Base-by-base conservation (phyloP, 2,797 vertebrate genomes). In the Hydrocynus forskahlii region DNA sequence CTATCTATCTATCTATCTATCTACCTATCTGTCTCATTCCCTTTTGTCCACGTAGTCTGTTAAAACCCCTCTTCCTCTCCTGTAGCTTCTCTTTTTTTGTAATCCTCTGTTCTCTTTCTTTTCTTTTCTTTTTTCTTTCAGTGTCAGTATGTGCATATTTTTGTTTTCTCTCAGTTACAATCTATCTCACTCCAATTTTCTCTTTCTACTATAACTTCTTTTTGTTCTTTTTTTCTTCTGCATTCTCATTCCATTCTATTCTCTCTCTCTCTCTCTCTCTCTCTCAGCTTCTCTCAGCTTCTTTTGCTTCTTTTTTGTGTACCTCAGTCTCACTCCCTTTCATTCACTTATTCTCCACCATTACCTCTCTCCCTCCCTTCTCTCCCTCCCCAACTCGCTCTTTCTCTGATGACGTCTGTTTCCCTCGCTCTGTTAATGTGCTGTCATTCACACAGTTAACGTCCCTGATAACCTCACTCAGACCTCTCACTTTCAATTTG, bases 401-500 rank as follows among this genome's bases (percentile, higher is more conserved):
- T 35, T 16, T 40, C 76, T 79, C 84, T 84, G 82, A 13, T 91
- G 91, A 92, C 88, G 91, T 92, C 85, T 83, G 83, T 87, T 82
- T 88, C 68, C 79, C 80, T 86, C 76, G 50, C 38, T 79, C 85
- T 83, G 82, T 72, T 91, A 75, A 88, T 89, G 87, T 76, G 84
- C 85, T 88, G 89, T 88, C 91, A 84, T 87, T 93, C 87, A 89
- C 68, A 78, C 76, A 88, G 85, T 88, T 83, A 85, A 83, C 83
- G 79, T 86, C 87, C 85, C 90, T 85, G 89, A 87, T 86, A 86
- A 88, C 84, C 87, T 84, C 85, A 88, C 89, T 91, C 88, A 90
- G 73, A 87, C 89, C 87, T 87, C 90, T 89, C 81, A 4, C 66
- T 81, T 74, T 79, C 12, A 43, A 29, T 57, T 6, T 78, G 23